These are phyloP conservation scores for Cabera pusaria DNA, from an alignment of 2,888 invertebrate genomes.

Conservation along the genomic window DNA sequence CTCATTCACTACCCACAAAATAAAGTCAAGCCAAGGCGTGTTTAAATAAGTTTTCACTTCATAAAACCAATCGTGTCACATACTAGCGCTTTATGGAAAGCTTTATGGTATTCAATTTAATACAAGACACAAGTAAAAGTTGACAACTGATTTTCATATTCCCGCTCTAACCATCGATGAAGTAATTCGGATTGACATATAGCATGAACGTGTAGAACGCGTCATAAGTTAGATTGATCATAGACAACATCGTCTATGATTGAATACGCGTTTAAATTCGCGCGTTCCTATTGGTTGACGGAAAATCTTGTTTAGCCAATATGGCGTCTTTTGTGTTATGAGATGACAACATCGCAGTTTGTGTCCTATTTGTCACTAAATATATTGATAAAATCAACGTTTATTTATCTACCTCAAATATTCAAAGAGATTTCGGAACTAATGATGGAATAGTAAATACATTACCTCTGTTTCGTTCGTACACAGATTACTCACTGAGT, in stretches of 20 bases:
- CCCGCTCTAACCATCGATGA: too few species aligned
- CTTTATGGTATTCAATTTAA: too few species aligned
- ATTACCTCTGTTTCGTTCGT: slow-evolving; percentile 41
- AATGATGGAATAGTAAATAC: slow-evolving; percentile 49
- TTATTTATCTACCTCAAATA: slow-evolving; percentile 66
- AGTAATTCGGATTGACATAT: too few species aligned
- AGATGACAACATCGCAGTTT: slow-evolving; percentile 84
- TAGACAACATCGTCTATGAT: slow-evolving; percentile 36
- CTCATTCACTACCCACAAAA: too few species aligned
- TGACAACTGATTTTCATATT: too few species aligned
- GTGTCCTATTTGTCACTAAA: slow-evolving; percentile 71
- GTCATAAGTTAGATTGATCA: too few species aligned
- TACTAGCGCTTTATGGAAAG: too few species aligned
- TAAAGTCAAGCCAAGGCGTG: too few species aligned
- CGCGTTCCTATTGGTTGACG: slow-evolving; percentile 32
- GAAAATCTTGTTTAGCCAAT: slow-evolving; percentile 61
- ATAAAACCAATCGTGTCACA: too few species aligned
- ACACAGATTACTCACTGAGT: slow-evolving; percentile 44
- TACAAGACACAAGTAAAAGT: too few species aligned
- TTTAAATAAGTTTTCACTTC: too few species aligned
- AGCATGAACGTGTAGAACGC: too few species aligned
- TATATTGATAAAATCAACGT: slow-evolving; percentile 53
- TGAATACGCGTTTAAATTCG: slow-evolving; percentile 23
- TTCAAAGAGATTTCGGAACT: slow-evolving; percentile 62
- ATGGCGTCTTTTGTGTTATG: slow-evolving; percentile 82